These are phyloP conservation scores for Nasonia longicornis DNA, from an alignment of 1,140 invertebrate genomes.

Conservation along the genomic window DNA sequence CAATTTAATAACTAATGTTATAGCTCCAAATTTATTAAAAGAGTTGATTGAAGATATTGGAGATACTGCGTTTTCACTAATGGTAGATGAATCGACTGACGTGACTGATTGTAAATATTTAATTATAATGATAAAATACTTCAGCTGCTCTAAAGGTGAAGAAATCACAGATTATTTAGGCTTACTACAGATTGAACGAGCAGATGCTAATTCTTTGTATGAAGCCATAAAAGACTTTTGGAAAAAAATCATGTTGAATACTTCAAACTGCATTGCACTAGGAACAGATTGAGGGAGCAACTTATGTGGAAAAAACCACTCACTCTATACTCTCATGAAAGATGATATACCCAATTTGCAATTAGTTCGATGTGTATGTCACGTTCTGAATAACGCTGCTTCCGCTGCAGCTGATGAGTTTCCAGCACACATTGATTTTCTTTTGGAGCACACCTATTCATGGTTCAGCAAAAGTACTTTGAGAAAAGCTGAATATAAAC, in stretches of 20 bases:
- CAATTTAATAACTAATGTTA: too few species aligned
- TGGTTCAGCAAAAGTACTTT: slow-evolving; percentile 51
- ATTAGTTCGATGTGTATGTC: slow-evolving; percentile 21
- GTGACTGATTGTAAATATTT: slow-evolving; percentile 58
- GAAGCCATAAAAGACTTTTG: slow-evolving; percentile 28
- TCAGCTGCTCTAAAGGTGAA: slow-evolving; percentile 49
- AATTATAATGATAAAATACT: slow-evolving; percentile 61
- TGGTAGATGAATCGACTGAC: slow-evolving; percentile 65
- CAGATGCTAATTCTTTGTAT: slow-evolving; percentile 40
- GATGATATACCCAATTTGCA: slow-evolving; percentile 43
- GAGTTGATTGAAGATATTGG: slow-evolving; percentile 58
- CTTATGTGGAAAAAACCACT: slow-evolving; percentile 44
- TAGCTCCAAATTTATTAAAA: slow-evolving; percentile 52
- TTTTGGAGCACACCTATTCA: slow-evolving; percentile 47
- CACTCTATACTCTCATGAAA: slow-evolving; percentile 47
- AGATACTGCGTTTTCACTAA: slow-evolving; percentile 56
- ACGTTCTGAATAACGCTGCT: slow-evolving; percentile 50
- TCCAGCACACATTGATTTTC: slow-evolving; percentile 51
- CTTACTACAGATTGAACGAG: slow-evolving; percentile 47
- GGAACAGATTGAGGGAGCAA: slow-evolving; percentile 57
- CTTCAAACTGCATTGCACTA: slow-evolving; percentile 56
- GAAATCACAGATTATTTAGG: slow-evolving; percentile 55
- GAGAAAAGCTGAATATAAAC: slow-evolving; percentile 44
- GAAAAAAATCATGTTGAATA: slow-evolving; percentile 39
- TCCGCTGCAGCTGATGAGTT: slow-evolving; percentile 50